phyloP scores from a whole-genome alignment of 2,888 invertebrate genomes.

The Chalcis sispes region DNA sequence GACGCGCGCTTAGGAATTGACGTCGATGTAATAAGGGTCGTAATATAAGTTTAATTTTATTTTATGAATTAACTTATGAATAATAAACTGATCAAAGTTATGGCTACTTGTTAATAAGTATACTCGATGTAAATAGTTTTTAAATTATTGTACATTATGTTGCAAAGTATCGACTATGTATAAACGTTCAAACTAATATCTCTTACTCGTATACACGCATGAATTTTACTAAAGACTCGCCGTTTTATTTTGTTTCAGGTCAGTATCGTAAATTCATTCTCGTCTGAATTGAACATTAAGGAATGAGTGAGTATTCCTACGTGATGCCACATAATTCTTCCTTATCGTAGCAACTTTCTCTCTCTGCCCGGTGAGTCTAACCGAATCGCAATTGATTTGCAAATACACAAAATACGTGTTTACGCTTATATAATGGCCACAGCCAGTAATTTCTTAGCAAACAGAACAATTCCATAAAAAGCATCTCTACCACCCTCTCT shows the following conservation, averaged over 20 bases:
- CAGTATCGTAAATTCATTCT: conserved; percentile 3
- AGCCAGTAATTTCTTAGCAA: conserved; percentile 10
- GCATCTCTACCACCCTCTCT: too few species aligned
- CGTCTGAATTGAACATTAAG: neutral
- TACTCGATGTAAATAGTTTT: too few species aligned
- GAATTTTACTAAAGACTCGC: neutral
- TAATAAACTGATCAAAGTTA: too few species aligned
- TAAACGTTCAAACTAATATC: too few species aligned
- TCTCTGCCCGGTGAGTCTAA: neutral
- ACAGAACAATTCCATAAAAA: conserved; percentile 33
- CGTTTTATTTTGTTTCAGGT: conserved; percentile 1
- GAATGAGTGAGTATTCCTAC: conserved; percentile 12
- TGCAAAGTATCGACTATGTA: too few species aligned
- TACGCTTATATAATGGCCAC: neutral
- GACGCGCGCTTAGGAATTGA: too few species aligned
- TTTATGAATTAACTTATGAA: too few species aligned
- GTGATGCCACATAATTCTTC: too few species aligned
- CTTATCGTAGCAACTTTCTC: neutral
- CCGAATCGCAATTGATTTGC: conserved; percentile 5
- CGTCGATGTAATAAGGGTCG: too few species aligned
- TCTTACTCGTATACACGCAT: neutral
- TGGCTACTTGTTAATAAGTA: too few species aligned
- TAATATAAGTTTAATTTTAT: too few species aligned
- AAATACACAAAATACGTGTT: neutral
- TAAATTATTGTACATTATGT: too few species aligned